These are phyloP conservation scores for Halocynthia roretzi DNA, from an alignment of 23 tunicate genomes.

Conservation along the genomic window DNA sequence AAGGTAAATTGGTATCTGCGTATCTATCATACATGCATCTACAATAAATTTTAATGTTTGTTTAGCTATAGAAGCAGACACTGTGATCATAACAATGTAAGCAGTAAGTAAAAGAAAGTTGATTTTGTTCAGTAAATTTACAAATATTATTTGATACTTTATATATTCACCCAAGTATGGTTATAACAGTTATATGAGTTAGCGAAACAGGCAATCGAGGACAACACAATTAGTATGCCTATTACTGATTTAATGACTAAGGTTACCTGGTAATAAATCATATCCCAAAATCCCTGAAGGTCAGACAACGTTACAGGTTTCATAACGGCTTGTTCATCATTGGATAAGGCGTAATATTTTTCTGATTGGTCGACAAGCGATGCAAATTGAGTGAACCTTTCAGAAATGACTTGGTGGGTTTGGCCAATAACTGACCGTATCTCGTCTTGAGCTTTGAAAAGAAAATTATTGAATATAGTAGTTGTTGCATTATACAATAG, in stretches of 20 bases:
- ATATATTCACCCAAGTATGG: not conserved
- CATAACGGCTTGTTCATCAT: constrained; percentile 4
- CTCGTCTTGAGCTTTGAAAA: constrained; percentile 68
- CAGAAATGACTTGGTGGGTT: constrained; percentile 61
- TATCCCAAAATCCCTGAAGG: constrained; percentile 92
- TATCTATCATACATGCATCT: no score
- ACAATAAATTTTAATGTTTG: no score
- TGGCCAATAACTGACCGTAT: constrained; percentile 83
- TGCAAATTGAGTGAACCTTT: constrained; percentile 67
- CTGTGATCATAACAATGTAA: no score
- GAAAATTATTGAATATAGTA: not conserved
- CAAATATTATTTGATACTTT: not conserved
- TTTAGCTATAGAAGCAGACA: no score
- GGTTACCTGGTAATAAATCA: constrained; percentile 80
- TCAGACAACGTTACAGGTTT: constrained; percentile 57
- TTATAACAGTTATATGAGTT: not conserved
- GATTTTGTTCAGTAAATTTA: no score
- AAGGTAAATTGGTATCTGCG: no score
- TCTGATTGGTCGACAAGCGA: constrained; percentile 57
- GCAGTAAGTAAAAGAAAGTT: no score
- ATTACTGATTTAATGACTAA: not conserved
- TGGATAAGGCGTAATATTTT: not conserved
- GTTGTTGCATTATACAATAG: not conserved
- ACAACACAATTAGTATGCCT: no score
- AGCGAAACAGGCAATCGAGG: not conserved